A percentile compares a stretch with the other conserved stretches of the same genome.
phyloP scores from a whole-genome alignment of 2,888 invertebrate species.

The Mythimna loreyi region DNA sequence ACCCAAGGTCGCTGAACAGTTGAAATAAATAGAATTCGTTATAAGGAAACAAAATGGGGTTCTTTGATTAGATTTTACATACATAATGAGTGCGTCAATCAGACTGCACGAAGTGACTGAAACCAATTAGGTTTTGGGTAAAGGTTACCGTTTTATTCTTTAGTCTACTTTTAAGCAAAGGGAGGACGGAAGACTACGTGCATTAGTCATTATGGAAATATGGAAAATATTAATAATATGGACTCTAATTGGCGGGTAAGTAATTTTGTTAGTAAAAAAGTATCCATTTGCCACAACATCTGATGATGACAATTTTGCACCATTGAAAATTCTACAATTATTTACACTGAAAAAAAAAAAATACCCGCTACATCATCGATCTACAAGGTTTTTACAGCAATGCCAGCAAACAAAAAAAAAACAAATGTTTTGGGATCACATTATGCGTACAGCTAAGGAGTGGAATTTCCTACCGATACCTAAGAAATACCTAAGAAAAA shows the following conservation, averaged over 20 bases:
- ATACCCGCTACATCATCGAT: too few species aligned
- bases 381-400: too few species aligned
- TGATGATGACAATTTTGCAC: too few species aligned
- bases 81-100: constrained; percentile 63
- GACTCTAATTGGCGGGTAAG: constrained; percentile 46
- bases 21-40: constrained; percentile 49
- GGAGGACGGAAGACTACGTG: too few species aligned
- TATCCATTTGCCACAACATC: too few species aligned
- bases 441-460: too few species aligned
- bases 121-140: neutral
- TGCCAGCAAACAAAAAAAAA: too few species aligned
- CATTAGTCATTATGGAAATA: constrained; percentile 29
- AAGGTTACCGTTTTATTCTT: constrained; percentile 8
- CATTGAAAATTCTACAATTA: too few species aligned
- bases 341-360: too few species aligned
- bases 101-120: constrained; percentile 36
- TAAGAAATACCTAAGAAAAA: too few species aligned
- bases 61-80: constrained; percentile 55
- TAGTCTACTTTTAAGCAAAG: neutral
- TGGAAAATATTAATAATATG: constrained; percentile 43
- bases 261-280: neutral
- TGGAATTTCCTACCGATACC: too few species aligned
- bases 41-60: constrained; percentile 46
- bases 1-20: constrained; percentile 14
- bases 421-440: too few species aligned